Percentiles rank a stretch among this genome's conserved stretches.
Evolutionary conservation across 2,888 invertebrate genomes (phyloP).

Genomic region (Omphaloscelis lunosa): DNA sequence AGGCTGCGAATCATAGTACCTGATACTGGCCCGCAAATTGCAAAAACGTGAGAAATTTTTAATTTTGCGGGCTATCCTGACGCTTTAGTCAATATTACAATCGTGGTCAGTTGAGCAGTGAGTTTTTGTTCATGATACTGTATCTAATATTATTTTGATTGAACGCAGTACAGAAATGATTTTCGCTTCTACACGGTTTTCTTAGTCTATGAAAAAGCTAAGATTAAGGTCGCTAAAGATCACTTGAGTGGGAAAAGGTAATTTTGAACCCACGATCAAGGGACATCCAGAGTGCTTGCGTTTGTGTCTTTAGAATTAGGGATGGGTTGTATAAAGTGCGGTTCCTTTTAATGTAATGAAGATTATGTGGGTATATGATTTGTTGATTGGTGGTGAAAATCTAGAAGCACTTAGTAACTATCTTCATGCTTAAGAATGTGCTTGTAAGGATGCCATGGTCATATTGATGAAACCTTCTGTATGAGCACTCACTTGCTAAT

Average conservation of each 20-base stretch:
- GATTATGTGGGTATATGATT: conserved; percentile 10
- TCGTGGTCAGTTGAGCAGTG: not conserved
- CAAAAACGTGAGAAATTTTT: no score
- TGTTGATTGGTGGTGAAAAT: conserved; percentile 9
- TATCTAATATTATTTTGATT: not conserved
- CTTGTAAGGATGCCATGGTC: no score
- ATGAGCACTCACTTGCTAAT: no score
- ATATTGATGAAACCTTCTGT: no score
- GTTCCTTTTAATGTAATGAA: conserved; percentile 11
- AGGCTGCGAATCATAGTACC: no score
- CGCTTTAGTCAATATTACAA: no score
- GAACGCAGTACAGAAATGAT: not conserved
- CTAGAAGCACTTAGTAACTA: no score
- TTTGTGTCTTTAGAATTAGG: conserved; percentile 14
- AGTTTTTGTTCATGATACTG: not conserved
- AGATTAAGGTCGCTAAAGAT: conserved; percentile 44
- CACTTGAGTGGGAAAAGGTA: conserved; percentile 51
- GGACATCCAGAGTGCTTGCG: conserved; percentile 26
- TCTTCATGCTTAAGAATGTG: no score
- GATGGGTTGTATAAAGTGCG: conserved; percentile 5
- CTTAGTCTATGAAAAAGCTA: conserved; percentile 27
- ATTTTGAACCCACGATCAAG: conserved; percentile 50
- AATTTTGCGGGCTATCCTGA: no score
- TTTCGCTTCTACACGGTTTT: conserved; percentile 7
- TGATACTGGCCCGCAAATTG: no score